Evolutionary conservation across 2,113 vertebrate genomes (phyloP).

Genomic region (Myxocyprinus asiaticus): DNA sequence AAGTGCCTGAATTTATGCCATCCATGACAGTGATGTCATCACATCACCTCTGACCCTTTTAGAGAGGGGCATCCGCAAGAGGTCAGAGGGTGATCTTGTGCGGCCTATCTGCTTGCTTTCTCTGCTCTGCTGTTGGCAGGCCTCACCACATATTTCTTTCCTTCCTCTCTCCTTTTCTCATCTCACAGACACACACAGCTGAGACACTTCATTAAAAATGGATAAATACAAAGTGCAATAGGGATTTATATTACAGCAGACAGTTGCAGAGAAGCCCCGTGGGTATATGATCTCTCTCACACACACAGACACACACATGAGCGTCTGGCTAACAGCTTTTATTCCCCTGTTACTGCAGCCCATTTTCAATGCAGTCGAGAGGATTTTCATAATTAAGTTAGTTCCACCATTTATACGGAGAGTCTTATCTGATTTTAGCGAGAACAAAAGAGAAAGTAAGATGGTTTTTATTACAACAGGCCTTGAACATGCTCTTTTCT

Average conservation of each 20-base stretch:
- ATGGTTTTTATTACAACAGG: conserved; percentile 16
- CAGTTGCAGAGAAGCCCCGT: conserved; percentile 63
- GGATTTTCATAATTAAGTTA: conserved; percentile 68
- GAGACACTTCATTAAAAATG: conserved; percentile 77
- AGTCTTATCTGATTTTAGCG: conserved; percentile 66
- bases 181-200: conserved; percentile 58
- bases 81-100: conserved; percentile 35
- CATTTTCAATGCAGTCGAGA: conserved; percentile 67
- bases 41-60: background rate
- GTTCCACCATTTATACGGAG: conserved; percentile 66
- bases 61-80: background rate
- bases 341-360: conserved; percentile 64
- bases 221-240: conserved; percentile 79
- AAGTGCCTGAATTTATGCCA: no score
- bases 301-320: conserved; percentile 1
- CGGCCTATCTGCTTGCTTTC: conserved; percentile 27
- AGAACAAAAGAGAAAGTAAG: conserved; percentile 36
- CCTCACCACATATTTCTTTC: background rate
- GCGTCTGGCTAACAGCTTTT: conserved; percentile 26
- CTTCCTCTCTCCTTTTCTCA: conserved; percentile 45
- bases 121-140: background rate
- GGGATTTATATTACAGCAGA: conserved; percentile 73
- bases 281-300: conserved; percentile 48
- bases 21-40: conserved; percentile 41
- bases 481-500: background rate